Evolutionary conservation across 2,113 vertebrate genomes (phyloP), one percentile per base, ranked within the genome.

Genomic region (Seriola dumerili): DNA sequence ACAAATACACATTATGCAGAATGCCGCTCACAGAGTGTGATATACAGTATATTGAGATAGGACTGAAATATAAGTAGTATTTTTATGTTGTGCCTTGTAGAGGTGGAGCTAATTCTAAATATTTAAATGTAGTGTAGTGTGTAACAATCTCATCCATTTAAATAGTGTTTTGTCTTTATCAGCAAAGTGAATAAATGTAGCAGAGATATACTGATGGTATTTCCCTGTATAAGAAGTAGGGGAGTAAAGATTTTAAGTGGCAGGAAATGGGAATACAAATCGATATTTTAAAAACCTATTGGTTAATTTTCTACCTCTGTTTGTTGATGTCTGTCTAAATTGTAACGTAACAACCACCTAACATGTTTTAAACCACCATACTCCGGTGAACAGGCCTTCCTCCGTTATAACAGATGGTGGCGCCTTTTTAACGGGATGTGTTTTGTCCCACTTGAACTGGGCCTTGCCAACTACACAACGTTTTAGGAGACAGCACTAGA

Each of bases 331-430:
- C 50, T 54, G 21, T 48, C 42, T 67, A 13, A 7, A 52, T 52
- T 21, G 4, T 16, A 52, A 25, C 61, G 25, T 65, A 29, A 46
- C 55, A 29, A 21, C 19, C 50, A 13, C 12, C 2, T 25, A 14
- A 62, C 23, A 19, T 6, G 0, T 25, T n/a, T 23, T 8, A 21
- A 36, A 48, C 13, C 44, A 55, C 16, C 6, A 40, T 23, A 13
- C 17, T 9, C 52, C 50, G 52, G 21, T 59, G 32, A 14, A 1
- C 34, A 32, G 6, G 21, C 25, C 68, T 0, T 84, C 63, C 80
- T 3, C 61, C 16, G 3, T 72, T 19, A 9, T 9, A 68, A 68
- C 90, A 86, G 68, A 61, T 79, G 91, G 81, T 85, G 93, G 90
- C 86, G 90, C 85, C 80, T 57, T 40, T 64, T 66, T 69, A 38